Conservation (phyloP, 1,140 invertebrate species). For the Drosophila azteca region DNA sequence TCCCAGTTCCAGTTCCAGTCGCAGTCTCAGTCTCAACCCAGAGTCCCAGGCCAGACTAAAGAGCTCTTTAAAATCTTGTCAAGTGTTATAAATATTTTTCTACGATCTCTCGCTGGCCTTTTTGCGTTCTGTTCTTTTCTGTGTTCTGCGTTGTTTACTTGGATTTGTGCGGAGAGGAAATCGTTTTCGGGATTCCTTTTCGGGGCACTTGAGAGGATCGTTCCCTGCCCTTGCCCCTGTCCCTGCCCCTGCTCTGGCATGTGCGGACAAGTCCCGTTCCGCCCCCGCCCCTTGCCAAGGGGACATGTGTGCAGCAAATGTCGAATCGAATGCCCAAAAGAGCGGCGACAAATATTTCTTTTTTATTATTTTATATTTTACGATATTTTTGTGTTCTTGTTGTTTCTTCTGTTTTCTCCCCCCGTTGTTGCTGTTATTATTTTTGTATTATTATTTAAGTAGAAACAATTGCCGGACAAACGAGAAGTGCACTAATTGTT, state of each 20-base stretch:
- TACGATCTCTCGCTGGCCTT: slow-evolving; percentile 42
- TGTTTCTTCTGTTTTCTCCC: slow-evolving; percentile 14
- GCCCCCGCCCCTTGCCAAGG: slow-evolving; percentile 4
- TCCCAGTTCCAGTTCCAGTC: slow-evolving; percentile 44
- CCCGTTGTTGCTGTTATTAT: background rate
- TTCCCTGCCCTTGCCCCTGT: slow-evolving; percentile 9
- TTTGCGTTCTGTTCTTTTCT: background rate
- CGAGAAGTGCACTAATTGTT: slow-evolving; percentile 62
- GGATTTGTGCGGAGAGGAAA: slow-evolving; percentile 44
- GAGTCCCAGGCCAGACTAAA: slow-evolving; percentile 14
- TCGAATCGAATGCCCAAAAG: slow-evolving; percentile 35
- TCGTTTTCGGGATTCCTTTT: slow-evolving; percentile 50
- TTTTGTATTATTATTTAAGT: slow-evolving; percentile 41
- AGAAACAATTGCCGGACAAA: slow-evolving; percentile 48
- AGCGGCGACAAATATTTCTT: slow-evolving; percentile 56
- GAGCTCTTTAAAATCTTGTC: slow-evolving; percentile 68
- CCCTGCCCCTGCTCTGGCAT: slow-evolving; percentile 29
- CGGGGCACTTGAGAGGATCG: slow-evolving; percentile 64
- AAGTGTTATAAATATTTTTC: slow-evolving; percentile 81
- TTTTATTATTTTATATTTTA: slow-evolving; percentile 28
- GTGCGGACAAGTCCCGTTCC: slow-evolving; percentile 44
- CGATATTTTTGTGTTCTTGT: slow-evolving; percentile 24
- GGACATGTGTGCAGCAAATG: slow-evolving; percentile 76
- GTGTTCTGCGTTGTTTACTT: slow-evolving; percentile 21
- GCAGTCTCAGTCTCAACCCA: background rate